Base-by-base conservation (phyloP, 2,888 invertebrate species). In the Vanessa cardui region DNA sequence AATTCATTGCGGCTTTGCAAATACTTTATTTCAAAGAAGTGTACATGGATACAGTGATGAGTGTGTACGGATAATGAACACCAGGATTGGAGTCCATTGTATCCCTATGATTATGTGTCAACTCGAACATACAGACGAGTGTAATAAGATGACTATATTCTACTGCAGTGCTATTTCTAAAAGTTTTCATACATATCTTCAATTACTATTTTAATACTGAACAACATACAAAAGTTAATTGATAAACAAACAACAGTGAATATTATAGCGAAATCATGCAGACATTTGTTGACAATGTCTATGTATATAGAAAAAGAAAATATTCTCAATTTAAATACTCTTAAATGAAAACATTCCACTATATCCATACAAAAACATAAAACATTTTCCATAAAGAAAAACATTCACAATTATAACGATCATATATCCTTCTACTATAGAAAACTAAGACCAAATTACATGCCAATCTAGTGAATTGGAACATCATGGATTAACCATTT, bases 391-490 rank as follows among this genome's bases (percentile, higher is more conserved):
- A 39, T 39, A 39, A 12, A 54, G 21, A 26, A 8, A 54, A 16
- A 26, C 21, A 31, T 54, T 39, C 39, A 12, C 39, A 49, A 49
- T 8, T 16, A 31, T 31, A n/a, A 54, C 31, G 15, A 8, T 50
- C 50, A 50, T 54, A 31, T 54, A 26, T 52, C 52, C 16, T 16
- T 21, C 26, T 52, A 16, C 20, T n/a, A 21, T 16, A 64, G 18
- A 39, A 62, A 69, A 62, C 62, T 66, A 58, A 45, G 54, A 54
- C 58, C 62, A 69, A 62, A 67, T 71, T 62, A 64, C 69, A 66
- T 16, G 33, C 47, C 56, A 65, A 62, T 69, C 58, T 39, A 56
- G 58, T 56, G 50, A 68, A 52, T 26, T 46, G 59, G 58, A 50
- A 56, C 47, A 63, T 54, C 58, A 12, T 54, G 20, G 26, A 49